phyloP scores from a whole-genome alignment of 2,797 vertebrate genomes.

The Leptodactylus fallax region DNA sequence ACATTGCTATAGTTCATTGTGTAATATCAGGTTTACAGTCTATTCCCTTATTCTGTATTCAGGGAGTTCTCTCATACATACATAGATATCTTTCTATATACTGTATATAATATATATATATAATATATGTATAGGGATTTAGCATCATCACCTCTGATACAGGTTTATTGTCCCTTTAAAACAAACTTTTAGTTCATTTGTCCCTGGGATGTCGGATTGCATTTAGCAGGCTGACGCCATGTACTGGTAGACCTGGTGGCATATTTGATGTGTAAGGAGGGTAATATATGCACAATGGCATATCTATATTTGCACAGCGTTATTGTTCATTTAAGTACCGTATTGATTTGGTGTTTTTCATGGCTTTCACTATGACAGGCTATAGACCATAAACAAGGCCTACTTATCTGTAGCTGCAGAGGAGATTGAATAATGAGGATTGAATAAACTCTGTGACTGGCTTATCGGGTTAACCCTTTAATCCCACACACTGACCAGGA shows the following conservation, averaged over 20 bases:
- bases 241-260: slow-evolving; percentile 62
- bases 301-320: slow-evolving; percentile 77
- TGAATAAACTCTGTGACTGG: slow-evolving; percentile 71
- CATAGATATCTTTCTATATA: no score
- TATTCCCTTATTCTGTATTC: no score
- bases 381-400: slow-evolving; percentile 76
- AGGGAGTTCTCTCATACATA: no score
- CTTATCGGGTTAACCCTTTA: slow-evolving; percentile 53
- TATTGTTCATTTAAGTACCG: slow-evolving; percentile 78
- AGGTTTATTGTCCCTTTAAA: not conserved
- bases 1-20: no score
- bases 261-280: slow-evolving; percentile 73
- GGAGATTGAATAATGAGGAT: slow-evolving; percentile 75
- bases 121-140: not conserved
- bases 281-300: slow-evolving; percentile 80
- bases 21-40: no score
- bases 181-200: not conserved
- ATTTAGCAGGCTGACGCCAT: slow-evolving; percentile 74
- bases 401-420: slow-evolving; percentile 71
- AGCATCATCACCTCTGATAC: no score
- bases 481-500: not conserved
- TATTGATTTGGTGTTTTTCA: slow-evolving; percentile 78
- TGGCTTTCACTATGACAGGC: slow-evolving; percentile 73
- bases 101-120: not conserved
- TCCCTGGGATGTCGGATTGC: slow-evolving; percentile 69